phyloP scores from a whole-genome alignment of 2,888 invertebrate species.

The Theretra japonica region DNA sequence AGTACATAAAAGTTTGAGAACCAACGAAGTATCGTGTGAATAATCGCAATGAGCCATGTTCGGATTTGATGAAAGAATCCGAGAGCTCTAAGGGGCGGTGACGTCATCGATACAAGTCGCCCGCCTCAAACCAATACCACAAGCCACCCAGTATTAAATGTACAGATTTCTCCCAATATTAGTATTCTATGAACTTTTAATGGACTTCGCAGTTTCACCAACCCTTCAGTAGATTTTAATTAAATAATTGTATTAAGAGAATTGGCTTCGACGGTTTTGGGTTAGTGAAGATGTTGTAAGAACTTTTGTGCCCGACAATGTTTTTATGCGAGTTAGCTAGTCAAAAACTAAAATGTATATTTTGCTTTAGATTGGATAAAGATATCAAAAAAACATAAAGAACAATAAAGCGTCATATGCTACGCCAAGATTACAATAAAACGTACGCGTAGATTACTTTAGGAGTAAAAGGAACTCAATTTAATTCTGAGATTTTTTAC shows the following conservation, averaged over 20 bases:
- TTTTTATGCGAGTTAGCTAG: too few relatives aligned
- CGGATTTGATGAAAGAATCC: conserved; percentile 77
- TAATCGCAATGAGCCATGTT: conserved; percentile 71
- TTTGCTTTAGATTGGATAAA: too few relatives aligned
- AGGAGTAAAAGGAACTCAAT: too few relatives aligned
- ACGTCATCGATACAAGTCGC: conserved; percentile 63
- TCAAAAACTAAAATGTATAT: too few relatives aligned
- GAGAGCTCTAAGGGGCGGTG: conserved; percentile 60
- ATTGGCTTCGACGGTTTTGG: not conserved
- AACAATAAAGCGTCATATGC: too few relatives aligned
- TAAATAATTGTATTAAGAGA: not conserved
- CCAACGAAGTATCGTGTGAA: conserved; percentile 70
- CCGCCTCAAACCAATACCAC: conserved; percentile 10
- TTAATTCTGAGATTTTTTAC: too few relatives aligned
- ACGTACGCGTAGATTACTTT: too few relatives aligned
- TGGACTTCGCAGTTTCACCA: not conserved
- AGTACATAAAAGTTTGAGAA: conserved; percentile 57
- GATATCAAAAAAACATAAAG: too few relatives aligned
- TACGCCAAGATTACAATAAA: too few relatives aligned
- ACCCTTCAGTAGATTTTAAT: not conserved
- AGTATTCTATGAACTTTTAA: not conserved
- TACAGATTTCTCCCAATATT: not conserved
- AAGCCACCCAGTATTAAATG: not conserved
- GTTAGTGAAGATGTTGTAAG: too few relatives aligned
- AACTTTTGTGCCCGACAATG: too few relatives aligned